Conservation (phyloP, 2,797 vertebrate species). For the Alfaro cultratus region DNA sequence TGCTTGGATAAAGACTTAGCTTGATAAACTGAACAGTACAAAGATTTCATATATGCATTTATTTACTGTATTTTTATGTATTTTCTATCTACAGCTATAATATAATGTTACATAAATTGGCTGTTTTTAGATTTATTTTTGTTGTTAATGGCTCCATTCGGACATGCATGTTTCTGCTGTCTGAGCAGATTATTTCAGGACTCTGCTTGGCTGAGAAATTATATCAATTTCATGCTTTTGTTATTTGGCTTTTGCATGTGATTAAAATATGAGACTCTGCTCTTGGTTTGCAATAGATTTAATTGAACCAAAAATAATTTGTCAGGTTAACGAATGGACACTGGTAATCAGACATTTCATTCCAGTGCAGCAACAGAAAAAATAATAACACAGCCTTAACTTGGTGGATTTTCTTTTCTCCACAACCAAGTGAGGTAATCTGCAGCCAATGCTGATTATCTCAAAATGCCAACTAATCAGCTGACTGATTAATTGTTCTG, state of each 20-base stretch:
- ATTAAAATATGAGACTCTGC: constrained; percentile 3
- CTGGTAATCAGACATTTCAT: constrained; percentile 3
- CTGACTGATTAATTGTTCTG: constrained; percentile 26
- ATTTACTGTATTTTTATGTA: neutral
- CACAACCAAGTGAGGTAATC: neutral
- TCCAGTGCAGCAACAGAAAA: neutral
- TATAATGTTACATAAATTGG: neutral
- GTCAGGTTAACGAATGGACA: neutral
- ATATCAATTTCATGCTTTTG: neutral
- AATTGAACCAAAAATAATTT: constrained; percentile 2
- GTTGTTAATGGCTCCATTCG: neutral
- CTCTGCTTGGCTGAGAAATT: neutral
- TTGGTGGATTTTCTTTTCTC: too few species aligned
- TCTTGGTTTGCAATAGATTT: neutral
- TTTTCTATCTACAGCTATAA: neutral
- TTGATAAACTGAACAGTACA: neutral
- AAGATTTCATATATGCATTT: neutral
- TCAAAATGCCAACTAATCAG: constrained; percentile 26
- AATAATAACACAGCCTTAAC: neutral
- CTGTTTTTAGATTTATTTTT: neutral
- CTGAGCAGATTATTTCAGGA: neutral
- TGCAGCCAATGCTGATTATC: constrained; percentile 20
- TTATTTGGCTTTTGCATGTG: neutral
- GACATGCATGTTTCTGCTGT: neutral
- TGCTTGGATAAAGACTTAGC: neutral